Evolutionary conservation across 2,113 vertebrate species (phyloP), one percentile per base, ranked within the genome.

Genomic region (Mus pahari): DNA sequence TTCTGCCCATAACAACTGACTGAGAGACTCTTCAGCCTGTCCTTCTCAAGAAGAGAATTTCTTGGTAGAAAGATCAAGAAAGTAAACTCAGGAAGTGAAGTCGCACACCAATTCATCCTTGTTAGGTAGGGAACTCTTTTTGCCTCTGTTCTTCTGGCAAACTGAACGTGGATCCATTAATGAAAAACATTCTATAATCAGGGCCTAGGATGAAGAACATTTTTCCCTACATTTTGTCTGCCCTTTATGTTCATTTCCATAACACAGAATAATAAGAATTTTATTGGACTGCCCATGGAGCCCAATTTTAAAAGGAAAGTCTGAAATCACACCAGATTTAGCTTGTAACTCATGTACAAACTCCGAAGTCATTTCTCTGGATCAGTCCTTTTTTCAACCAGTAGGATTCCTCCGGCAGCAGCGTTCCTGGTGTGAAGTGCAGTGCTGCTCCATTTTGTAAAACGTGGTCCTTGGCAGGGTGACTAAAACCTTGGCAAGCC

Each of bases 391-490:
- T 94, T 53, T 94, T 66, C 48, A 92, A 75, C 91, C 92, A 82
- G 86, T 95, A 96, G 94, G 86, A 93, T 73, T 89, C 92, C 92
- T 83, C 84, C 90, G 83, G 95, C 95, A 97, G 77, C 86, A 97
- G 77, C 86, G 87, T 89, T 95, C 96, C 58, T 26, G 78, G 95
- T 79, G 81, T 0, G 14, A 95, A 93, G 91, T 93, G 75, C 71
- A 48, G 94, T 89, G 91, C 88, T 92, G 95, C 89, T 96, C 92
- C 89, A 95, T 95, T 97, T 95, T 97, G 96, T 96, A 97, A 96
- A 97, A 97, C 91, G 86, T 86, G 96, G 73, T 95, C 95, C 96
- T 97, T 97, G 96, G 96, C 96, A 96, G 96, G 91, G 89, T 94
- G 94, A 97, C 92, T 96, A 94, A 96, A 92, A 96, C 95, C 94